phyloP scores from a whole-genome alignment of 2,113 vertebrate genomes.

The Serinus canaria region DNA sequence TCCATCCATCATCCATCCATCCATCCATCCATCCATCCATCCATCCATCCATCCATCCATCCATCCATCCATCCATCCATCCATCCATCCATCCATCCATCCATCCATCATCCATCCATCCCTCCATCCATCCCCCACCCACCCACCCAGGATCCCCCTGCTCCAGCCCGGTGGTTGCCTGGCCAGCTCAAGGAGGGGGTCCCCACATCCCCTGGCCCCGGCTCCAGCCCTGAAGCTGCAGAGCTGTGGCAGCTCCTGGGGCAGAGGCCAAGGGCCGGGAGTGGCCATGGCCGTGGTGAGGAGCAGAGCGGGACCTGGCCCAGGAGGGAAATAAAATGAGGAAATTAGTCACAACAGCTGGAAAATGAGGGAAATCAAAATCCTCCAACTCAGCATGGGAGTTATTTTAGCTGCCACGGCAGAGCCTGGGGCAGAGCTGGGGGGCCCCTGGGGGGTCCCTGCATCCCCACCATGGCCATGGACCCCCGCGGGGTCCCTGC shows the following conservation, averaged over 20 bases:
- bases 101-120: too few relatives aligned
- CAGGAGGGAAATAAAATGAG: background rate
- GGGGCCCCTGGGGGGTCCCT: background rate
- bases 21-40: background rate
- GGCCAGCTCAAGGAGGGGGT: accelerated
- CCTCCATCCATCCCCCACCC: too few relatives aligned
- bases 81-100: background rate
- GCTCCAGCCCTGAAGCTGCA: background rate
- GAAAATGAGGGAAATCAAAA: background rate
- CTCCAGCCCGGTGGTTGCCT: background rate
- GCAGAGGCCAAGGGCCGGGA: background rate
- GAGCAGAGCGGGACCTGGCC: accelerated
- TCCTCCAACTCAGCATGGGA: background rate
- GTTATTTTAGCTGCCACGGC: background rate
- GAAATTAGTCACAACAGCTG: background rate
- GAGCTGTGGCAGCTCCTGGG: background rate
- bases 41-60: background rate
- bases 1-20: too few relatives aligned
- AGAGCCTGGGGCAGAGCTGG: background rate
- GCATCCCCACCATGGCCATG: background rate
- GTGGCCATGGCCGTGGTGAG: accelerated
- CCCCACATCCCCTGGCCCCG: background rate
- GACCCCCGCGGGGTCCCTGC: background rate
- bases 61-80: background rate
- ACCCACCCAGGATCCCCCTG: background rate